Percentiles rank a stretch among this genome's conserved stretches.
Conservation (phyloP, 92 coral and sea anemone genomes). For the Nematostella vectensis region DNA sequence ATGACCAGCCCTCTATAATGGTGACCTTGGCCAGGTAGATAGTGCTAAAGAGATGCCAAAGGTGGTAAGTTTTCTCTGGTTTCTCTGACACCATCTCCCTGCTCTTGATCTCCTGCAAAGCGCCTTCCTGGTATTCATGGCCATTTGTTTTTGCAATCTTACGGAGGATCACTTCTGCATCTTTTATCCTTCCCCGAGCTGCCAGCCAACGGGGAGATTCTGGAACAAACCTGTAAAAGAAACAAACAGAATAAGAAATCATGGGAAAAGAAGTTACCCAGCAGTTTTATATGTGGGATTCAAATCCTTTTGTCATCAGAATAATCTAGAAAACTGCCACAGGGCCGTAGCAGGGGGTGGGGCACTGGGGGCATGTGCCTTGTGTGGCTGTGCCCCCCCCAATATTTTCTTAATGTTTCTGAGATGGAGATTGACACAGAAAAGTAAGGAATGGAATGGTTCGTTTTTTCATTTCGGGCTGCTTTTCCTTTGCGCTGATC, state of each 20-base stretch:
- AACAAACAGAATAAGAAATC: no score
- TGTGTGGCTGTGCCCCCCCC: no score
- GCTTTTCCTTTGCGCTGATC: no score
- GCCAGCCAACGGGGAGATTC: conserved; percentile 99
- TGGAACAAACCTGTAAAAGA: conserved; percentile 51
- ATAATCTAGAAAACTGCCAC: no score
- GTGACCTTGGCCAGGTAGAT: conserved; percentile 70
- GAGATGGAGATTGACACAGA: no score
- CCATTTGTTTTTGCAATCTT: conserved; percentile 62
- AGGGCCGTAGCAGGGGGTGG: no score
- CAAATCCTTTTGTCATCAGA: no score
- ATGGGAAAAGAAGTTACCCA: background rate
- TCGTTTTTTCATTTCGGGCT: no score
- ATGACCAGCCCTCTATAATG: conserved; percentile 88
- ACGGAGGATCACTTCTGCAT: conserved; percentile 62
- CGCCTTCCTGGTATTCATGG: conserved; percentile 44
- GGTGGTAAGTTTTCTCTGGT: conserved; percentile 60
- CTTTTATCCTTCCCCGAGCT: conserved; percentile 82
- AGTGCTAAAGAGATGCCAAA: conserved; percentile 87
- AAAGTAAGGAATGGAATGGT: no score
- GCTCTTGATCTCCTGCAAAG: conserved; percentile 28
- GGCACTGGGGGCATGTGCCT: no score
- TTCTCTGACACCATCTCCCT: conserved; percentile 23
- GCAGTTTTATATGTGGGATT: no score
- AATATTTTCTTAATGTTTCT: no score